Base-by-base conservation (phyloP, 2,888 invertebrate species). In the Acronicta leporina region DNA sequence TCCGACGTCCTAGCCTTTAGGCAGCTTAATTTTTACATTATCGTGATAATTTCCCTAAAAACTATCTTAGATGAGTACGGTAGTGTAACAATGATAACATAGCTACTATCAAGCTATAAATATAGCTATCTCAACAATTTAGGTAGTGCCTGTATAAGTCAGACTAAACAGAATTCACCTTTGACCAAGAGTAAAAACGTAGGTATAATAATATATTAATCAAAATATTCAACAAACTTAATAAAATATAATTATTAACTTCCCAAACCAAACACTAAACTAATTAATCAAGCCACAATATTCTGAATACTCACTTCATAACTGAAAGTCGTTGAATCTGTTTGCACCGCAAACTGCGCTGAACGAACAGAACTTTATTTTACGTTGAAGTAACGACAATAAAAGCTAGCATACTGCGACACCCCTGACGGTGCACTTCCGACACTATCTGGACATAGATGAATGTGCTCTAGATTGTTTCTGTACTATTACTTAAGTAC, bases 391-490 rank as follows among this genome's bases (percentile, higher is more conserved):
- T 59, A 68, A 58, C 49, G 62, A 73, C 72, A 71, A 72, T 75
- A 76, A 72, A 71, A 72, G 56, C 56, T 59, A 63, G 70, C 68
- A 75, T 60, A 77, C 60, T 67, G 65, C 50, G 63, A 63, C 64
- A 52, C 48, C 52, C 53, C 48, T 73, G 77, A 71, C 71, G 73
- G 68, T 52, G 56, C 69, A 75, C 75, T 78, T 76, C 67, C 79
- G 82, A 85, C 82, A 71, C 66, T 80, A 83, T 81, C 84, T 81
- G 64, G 87, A 87, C 87, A 68, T 67, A 78, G 87, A 88, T 82
- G 81, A 87, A 88, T 87, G 87, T 78, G 68, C 68, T 49, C 48
- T 44, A 75, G 73, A 73, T 77, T 77, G 75, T 79, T 73, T 61
- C 64, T 66, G 47, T 57, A 47, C 58, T 56, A 48, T 63, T 61